These are phyloP conservation scores for Sebastes vulpes DNA, from an alignment of 2,797 vertebrate genomes.

Conservation along the genomic window DNA sequence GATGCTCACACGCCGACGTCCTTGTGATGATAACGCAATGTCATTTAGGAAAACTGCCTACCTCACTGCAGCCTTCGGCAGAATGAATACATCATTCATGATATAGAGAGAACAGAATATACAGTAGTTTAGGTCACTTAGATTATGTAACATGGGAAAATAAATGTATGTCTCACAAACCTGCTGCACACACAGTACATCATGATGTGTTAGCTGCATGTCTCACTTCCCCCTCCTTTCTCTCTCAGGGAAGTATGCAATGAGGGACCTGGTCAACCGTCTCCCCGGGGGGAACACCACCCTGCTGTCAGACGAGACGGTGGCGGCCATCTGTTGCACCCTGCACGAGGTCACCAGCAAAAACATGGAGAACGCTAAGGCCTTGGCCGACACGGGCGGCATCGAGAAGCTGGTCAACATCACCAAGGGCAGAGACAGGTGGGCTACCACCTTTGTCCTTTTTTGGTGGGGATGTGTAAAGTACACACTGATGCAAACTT, in stretches of 20 bases:
- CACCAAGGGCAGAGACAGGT: conserved; percentile 96
- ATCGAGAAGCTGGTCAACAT: conserved; percentile 99
- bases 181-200: background rate
- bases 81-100: conserved; percentile 20
- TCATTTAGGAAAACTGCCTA: conserved; percentile 47
- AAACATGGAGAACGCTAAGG: conserved; percentile 99
- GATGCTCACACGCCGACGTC: conserved; percentile 24
- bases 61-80: conserved; percentile 31
- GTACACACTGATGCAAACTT: background rate
- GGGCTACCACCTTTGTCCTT: conserved; percentile 62
- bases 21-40: conserved; percentile 55
- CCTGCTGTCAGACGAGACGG: conserved; percentile 93
- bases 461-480: background rate
- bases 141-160: conserved; percentile 24
- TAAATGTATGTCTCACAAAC: background rate
- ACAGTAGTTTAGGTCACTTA: conserved; percentile 12
- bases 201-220: background rate
- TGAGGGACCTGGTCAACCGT: conserved; percentile 97
- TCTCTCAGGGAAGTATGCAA: conserved; percentile 89
- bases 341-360: conserved; percentile 98
- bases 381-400: conserved; percentile 94
- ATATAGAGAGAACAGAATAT: conserved; percentile 18
- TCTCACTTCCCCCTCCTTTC: background rate
- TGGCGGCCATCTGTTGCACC: conserved; percentile 96
- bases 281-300: conserved; percentile 92